Evolutionary conservation across 1,140 invertebrate species (phyloP), one percentile per base, ranked within the genome.

Genomic region (Bombyx mandarina): DNA sequence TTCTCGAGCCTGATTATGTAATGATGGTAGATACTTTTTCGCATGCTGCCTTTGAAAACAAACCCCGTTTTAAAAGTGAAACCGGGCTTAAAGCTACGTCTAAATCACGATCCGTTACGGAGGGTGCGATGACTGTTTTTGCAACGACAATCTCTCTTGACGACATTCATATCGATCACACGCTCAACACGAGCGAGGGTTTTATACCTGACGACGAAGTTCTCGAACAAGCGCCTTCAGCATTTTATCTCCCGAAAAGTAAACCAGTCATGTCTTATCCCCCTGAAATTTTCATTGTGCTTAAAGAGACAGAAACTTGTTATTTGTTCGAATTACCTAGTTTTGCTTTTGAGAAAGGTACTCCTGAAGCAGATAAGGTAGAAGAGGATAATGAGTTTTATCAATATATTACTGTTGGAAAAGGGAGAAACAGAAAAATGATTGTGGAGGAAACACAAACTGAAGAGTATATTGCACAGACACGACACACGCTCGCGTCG

Each of bases 381-480:
- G 88, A 91, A 66, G 81, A 87, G 60, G 89, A 92, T 46, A 94
- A 94, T 75, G 84, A 91, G 55, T 80, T 81, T 50, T 94, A 94
- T 60, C 89, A 91, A 18, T 90, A 90, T 57, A 83, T 94, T 8
- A 92, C 91, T 0, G 72, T 87, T 0, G 92, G 91, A 1, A 90
- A 88, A 47, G 91, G 91, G 1, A 88, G 90, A 43, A 90, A 90
- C 63, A 78, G 92, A 43, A 93, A 93, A 79, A 85, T 90, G 49
- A 77, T 90, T 0, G 75, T 89, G 8, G 88, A 90, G 4, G 93
- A 94, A 73, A 91, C 92, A 0, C 94, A 95, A 73, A 94, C 93
- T 0, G 73, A 88, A 18, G 81, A 86, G 44, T 66, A 82, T 8
- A 76, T 93, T 1, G 84, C 82, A 1, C 94, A 94, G 73, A 89